phyloP scores from a whole-genome alignment of 2,888 invertebrate species.

The Carcina quercana region DNA sequence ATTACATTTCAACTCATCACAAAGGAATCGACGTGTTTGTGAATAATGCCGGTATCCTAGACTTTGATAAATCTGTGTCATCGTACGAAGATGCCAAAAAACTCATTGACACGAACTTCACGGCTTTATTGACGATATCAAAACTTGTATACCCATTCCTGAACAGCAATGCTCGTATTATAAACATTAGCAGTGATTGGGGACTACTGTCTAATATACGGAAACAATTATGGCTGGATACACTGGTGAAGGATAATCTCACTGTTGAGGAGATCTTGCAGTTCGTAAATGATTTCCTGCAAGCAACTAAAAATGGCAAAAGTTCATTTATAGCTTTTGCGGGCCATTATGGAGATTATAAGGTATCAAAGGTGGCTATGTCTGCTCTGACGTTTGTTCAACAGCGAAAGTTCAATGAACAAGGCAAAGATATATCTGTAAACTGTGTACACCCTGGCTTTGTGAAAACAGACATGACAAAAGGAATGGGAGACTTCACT shows the following conservation, averaged over 20 bases:
- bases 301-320: slow-evolving; percentile 66
- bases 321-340: slow-evolving; percentile 55
- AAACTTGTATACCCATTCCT: slow-evolving; percentile 81
- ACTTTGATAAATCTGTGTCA: slow-evolving; percentile 77
- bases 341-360: slow-evolving; percentile 63
- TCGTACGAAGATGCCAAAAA: slow-evolving; percentile 80
- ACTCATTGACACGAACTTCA: slow-evolving; percentile 82
- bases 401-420: slow-evolving; percentile 59
- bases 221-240: slow-evolving; percentile 61
- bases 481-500: slow-evolving; percentile 63
- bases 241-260: slow-evolving; percentile 56
- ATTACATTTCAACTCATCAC: slow-evolving; percentile 75
- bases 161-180: slow-evolving; percentile 80
- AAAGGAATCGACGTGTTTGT: slow-evolving; percentile 83
- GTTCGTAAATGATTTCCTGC: slow-evolving; percentile 73
- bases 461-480: slow-evolving; percentile 68
- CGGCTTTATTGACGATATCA: slow-evolving; percentile 78
- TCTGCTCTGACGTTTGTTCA: slow-evolving; percentile 66
- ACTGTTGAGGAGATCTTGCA: slow-evolving; percentile 66
- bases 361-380: slow-evolving; percentile 67
- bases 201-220: slow-evolving; percentile 67
- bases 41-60: slow-evolving; percentile 86
- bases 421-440: slow-evolving; percentile 60
- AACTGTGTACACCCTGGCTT: slow-evolving; percentile 70
- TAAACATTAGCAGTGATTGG: slow-evolving; percentile 81